Conservation (phyloP, 2,797 vertebrate species). For the Macropus fuliginosus region DNA sequence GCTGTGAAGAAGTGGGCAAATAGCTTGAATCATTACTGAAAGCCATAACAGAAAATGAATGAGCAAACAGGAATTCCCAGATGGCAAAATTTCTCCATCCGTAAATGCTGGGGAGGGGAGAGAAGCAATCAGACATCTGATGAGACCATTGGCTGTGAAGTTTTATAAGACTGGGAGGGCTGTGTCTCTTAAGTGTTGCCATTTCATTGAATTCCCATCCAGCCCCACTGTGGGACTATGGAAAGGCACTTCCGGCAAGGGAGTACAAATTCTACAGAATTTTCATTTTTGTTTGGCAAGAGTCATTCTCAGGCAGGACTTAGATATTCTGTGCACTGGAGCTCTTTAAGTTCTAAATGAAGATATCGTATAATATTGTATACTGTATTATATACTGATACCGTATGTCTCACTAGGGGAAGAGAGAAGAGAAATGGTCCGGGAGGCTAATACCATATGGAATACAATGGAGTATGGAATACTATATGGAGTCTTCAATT, state of each 20-base stretch:
- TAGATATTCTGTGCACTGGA: background rate
- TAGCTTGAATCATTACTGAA: conserved; percentile 11
- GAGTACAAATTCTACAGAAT: background rate
- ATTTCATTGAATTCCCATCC: background rate
- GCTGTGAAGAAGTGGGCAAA: conserved; percentile 6
- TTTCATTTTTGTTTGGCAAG: background rate
- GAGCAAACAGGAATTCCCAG: background rate
- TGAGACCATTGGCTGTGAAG: background rate
- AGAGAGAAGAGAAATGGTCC: background rate
- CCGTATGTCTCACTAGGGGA: background rate
- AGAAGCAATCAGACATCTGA: background rate
- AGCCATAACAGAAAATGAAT: conserved; percentile 31
- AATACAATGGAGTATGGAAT: background rate
- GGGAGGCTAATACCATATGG: background rate
- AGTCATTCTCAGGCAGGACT: background rate
- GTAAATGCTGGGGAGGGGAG: background rate
- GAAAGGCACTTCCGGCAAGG: background rate
- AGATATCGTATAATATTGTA: background rate
- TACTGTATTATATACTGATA: background rate
- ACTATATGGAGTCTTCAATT: background rate
- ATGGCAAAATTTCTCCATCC: conserved; percentile 18
- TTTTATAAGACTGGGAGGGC: conserved; percentile 4
- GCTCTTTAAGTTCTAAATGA: background rate
- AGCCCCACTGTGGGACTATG: background rate
- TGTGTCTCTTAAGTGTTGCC: conserved; percentile 24